phyloP scores from a whole-genome alignment of 2,888 invertebrate genomes.

The Sericinus montela region DNA sequence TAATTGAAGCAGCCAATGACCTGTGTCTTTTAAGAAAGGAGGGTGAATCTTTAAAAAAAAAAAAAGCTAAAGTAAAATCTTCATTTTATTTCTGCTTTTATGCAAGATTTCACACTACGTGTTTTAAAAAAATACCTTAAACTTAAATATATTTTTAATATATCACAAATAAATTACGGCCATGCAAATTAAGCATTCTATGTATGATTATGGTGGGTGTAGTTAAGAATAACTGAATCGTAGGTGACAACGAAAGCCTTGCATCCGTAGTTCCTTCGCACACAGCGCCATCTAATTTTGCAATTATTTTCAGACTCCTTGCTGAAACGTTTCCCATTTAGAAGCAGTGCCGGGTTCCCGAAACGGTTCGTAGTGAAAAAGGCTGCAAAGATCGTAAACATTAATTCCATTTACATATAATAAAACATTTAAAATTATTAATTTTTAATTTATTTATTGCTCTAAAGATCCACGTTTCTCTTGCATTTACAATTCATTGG shows the following conservation, averaged over 20 bases:
- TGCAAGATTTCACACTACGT: no score
- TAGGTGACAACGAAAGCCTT: conserved; percentile 37
- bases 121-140: no score
- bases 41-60: no score
- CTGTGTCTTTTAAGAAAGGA: no score
- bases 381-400: conserved; percentile 1
- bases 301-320: conserved; percentile 13
- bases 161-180: neutral
- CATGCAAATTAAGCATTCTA: neutral
- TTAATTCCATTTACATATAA: neutral
- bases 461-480: no score
- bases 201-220: conserved; percentile 33
- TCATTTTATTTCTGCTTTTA: no score
- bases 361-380: conserved; percentile 7
- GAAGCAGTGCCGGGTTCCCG: conserved; percentile 7
- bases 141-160: neutral
- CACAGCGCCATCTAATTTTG: conserved; percentile 25
- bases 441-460: no score
- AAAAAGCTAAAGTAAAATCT: no score
- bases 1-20: no score
- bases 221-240: conserved; percentile 30
- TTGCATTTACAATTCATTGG: no score
- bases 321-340: conserved; percentile 12
- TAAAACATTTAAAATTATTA: no score
- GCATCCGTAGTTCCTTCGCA: conserved; percentile 31